Evolutionary conservation across 1,140 invertebrate genomes (phyloP).

Genomic region (Bradysia coprophila): DNA sequence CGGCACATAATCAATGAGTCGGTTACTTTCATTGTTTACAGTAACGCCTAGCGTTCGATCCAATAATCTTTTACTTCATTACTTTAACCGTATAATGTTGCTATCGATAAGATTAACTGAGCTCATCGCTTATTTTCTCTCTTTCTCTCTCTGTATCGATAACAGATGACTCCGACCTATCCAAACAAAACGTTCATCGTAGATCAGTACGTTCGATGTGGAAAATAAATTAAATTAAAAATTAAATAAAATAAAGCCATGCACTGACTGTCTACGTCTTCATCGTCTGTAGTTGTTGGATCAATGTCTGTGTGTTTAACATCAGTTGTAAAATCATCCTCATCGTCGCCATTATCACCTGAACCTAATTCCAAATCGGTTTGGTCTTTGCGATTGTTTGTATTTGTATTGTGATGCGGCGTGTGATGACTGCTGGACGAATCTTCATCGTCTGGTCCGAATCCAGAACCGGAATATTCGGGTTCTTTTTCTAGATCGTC

Average conservation of each 20-base stretch:
- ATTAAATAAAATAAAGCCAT: conserved; percentile 5
- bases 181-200: no score
- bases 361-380: conserved; percentile 3
- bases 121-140: no score
- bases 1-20: no score
- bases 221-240: conserved; percentile 1
- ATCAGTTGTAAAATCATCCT: conserved; percentile 3
- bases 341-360: conserved; percentile 5
- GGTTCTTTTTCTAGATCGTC: conserved; percentile 34
- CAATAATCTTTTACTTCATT: no score
- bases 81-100: no score
- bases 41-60: no score
- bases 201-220: no score
- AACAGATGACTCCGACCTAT: no score
- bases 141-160: no score
- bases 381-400: conserved; percentile 1
- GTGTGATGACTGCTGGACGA: conserved; percentile 13
- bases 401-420: conserved; percentile 10
- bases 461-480: conserved; percentile 47
- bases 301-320: conserved; percentile 4
- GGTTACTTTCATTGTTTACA: no score
- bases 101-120: no score
- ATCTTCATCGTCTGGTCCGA: conserved; percentile 49
- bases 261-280: conserved; percentile 6
- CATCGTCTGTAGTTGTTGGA: neutral